Percentiles rank a stretch among this genome's conserved stretches.
These are phyloP conservation scores for Drosophila algonquin DNA, from an alignment of 2,888 invertebrate species.

Conservation along the genomic window DNA sequence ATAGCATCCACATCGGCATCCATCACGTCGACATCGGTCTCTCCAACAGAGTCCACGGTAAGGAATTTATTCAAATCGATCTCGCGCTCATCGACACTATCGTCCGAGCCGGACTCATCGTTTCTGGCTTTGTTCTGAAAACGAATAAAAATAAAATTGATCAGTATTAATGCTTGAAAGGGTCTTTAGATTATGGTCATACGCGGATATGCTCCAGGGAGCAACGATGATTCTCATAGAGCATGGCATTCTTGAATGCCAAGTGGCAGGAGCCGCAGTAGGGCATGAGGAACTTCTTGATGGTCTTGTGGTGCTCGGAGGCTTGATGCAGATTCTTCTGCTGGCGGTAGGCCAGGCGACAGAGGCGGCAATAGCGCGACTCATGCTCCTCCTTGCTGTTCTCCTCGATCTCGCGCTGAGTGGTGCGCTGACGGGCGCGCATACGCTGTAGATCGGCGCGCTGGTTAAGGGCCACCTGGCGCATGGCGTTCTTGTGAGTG, in stretches of 20 bases:
- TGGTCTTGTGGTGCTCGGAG: slow-evolving; percentile 92
- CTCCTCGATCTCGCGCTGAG: slow-evolving; percentile 91
- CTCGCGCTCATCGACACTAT: slow-evolving; percentile 89
- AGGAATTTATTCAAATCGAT: slow-evolving; percentile 93
- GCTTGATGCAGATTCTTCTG: slow-evolving; percentile 91
- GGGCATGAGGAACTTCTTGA: slow-evolving; percentile 93
- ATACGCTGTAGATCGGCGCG: slow-evolving; percentile 90
- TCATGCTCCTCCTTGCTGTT: slow-evolving; percentile 87
- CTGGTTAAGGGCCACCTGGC: slow-evolving; percentile 89
- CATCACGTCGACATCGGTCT: slow-evolving; percentile 87
- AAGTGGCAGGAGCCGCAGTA: slow-evolving; percentile 91
- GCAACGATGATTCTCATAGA: slow-evolving; percentile 92
- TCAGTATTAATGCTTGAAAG: not conserved
- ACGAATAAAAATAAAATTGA: not conserved
- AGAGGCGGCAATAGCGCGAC: slow-evolving; percentile 89
- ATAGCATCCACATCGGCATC: slow-evolving; percentile 85
- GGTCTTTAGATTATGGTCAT: slow-evolving; percentile 49
- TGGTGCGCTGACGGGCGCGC: slow-evolving; percentile 91
- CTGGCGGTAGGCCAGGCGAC: slow-evolving; percentile 90
- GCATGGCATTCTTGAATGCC: slow-evolving; percentile 92
- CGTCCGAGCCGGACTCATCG: slow-evolving; percentile 86
- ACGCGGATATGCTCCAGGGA: slow-evolving; percentile 92
- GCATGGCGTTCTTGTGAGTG: slow-evolving; percentile 90
- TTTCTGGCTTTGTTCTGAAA: slow-evolving; percentile 86
- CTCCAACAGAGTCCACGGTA: slow-evolving; percentile 94